Evolutionary conservation across 2,888 invertebrate genomes (phyloP).

Genomic region (Crematogaster levior): DNA sequence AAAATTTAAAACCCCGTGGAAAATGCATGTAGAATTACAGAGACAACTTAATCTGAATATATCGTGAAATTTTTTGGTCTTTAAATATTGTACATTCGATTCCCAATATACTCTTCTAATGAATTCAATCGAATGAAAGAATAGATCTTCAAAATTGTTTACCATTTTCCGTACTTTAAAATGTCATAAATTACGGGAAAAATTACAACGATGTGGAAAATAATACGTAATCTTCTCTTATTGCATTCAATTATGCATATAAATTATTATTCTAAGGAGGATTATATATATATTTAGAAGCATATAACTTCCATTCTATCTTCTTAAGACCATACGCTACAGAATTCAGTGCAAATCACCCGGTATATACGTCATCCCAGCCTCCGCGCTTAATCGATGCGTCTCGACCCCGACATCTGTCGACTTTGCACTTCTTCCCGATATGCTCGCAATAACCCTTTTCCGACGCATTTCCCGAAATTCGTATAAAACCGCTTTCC

Average conservation of each 20-base stretch:
- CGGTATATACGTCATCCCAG: slow-evolving; percentile 15
- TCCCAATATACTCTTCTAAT: neutral
- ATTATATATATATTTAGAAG: neutral
- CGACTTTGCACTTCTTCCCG: slow-evolving; percentile 58
- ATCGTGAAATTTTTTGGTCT: neutral
- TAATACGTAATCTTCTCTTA: neutral
- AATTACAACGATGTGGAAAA: neutral
- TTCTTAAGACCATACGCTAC: too few relatives aligned
- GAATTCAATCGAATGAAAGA: neutral
- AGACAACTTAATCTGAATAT: neutral
- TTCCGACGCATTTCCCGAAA: slow-evolving; percentile 7
- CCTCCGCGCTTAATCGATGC: slow-evolving; percentile 62
- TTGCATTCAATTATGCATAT: neutral
- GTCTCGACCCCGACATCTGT: slow-evolving; percentile 65
- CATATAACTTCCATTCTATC: neutral
- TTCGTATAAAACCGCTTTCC: slow-evolving; percentile 33
- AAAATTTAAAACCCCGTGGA: neutral
- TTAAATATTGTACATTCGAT: neutral
- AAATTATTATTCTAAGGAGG: neutral
- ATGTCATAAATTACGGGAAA: neutral
- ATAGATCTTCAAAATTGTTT: neutral
- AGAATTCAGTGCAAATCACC: slow-evolving; percentile 24
- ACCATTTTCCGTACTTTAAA: neutral
- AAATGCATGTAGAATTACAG: too few relatives aligned
- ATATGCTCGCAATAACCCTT: slow-evolving; percentile 29